Percentiles rank a stretch among this genome's conserved stretches.
These are phyloP conservation scores for Poeciliopsis paucimaculata DNA, from an alignment of 2,797 vertebrate species.

Conservation along the genomic window DNA sequence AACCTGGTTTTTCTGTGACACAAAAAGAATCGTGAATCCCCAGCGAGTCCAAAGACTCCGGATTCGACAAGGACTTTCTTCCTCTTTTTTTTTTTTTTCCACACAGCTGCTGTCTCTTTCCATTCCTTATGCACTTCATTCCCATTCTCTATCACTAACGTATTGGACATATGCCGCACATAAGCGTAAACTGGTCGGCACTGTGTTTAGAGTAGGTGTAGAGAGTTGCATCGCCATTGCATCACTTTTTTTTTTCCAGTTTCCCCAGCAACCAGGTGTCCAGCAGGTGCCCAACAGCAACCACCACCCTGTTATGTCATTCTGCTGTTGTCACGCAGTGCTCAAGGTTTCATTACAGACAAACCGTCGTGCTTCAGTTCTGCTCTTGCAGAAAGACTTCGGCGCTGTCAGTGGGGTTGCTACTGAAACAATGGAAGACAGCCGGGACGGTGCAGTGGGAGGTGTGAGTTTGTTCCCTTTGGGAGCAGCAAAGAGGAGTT, in stretches of 20 bases:
- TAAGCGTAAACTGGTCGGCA: slow-evolving; percentile 58
- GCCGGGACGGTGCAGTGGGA: slow-evolving; percentile 47
- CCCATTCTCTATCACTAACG: slow-evolving; percentile 5
- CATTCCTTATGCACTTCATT: slow-evolving; percentile 19
- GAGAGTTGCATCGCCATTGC: slow-evolving; percentile 64
- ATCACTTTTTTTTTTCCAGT: slow-evolving; percentile 69
- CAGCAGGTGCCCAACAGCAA: slow-evolving; percentile 42
- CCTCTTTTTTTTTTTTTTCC: slow-evolving; percentile 20
- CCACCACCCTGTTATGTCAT: slow-evolving; percentile 23
- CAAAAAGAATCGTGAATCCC: slow-evolving; percentile 69
- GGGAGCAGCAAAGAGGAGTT: slow-evolving; percentile 35
- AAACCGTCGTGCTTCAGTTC: not conserved
- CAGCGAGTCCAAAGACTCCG: slow-evolving; percentile 34
- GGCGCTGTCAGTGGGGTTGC: slow-evolving; percentile 32
- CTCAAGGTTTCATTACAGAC: slow-evolving; percentile 30
- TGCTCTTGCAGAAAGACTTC: slow-evolving; percentile 9
- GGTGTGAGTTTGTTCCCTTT: slow-evolving; percentile 51
- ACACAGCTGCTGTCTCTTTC: not conserved
- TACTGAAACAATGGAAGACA: slow-evolving; percentile 37
- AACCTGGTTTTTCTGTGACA: slow-evolving; percentile 81
- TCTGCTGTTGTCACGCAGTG: slow-evolving; percentile 22
- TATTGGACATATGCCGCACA: slow-evolving; percentile 25
- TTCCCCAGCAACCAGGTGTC: slow-evolving; percentile 72
- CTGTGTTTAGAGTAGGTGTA: slow-evolving; percentile 66
- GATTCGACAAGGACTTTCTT: slow-evolving; percentile 33